Conservation (phyloP, 2,888 invertebrate genomes). For the Stenodema calcarata region DNA sequence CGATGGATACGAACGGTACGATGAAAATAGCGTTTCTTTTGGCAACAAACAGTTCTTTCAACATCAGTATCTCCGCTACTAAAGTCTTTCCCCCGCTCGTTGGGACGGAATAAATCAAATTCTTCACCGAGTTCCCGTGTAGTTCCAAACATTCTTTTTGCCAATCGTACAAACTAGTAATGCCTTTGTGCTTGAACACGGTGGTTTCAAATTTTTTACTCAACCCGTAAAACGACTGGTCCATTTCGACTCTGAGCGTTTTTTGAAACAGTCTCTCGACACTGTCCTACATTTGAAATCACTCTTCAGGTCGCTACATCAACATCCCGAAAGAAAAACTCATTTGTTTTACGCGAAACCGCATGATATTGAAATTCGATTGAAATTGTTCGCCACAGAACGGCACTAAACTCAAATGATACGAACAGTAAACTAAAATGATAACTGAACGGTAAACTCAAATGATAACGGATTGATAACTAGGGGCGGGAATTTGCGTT, state of each 20-base stretch:
- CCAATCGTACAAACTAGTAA: constrained; percentile 71
- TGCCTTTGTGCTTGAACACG: constrained; percentile 32
- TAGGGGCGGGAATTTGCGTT: too few relatives aligned
- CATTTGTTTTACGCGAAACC: too few relatives aligned
- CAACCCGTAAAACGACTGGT: constrained; percentile 7
- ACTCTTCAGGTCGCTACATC: too few relatives aligned
- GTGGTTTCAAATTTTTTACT: background rate
- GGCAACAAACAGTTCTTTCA: constrained; percentile 81
- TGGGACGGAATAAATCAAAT: constrained; percentile 90
- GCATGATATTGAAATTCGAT: too few relatives aligned
- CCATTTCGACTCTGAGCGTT: background rate
- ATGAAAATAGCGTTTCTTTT: constrained; percentile 86
- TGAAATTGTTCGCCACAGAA: too few relatives aligned
- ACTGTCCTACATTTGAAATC: too few relatives aligned
- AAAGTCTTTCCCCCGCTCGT: constrained; percentile 98
- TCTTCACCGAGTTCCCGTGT: constrained; percentile 73
- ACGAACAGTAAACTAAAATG: too few relatives aligned
- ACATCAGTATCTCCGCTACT: constrained; percentile 93
- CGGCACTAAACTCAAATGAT: too few relatives aligned
- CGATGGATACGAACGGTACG: constrained; percentile 93
- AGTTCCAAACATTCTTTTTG: constrained; percentile 89
- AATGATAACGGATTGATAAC: too few relatives aligned
- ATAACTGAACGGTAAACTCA: too few relatives aligned
- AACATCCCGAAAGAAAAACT: too few relatives aligned
- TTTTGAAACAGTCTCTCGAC: too few relatives aligned